Evolutionary conservation across 2,797 vertebrate genomes (phyloP), one percentile per base, ranked within the genome.

Genomic region (Mergus octosetaceus): DNA sequence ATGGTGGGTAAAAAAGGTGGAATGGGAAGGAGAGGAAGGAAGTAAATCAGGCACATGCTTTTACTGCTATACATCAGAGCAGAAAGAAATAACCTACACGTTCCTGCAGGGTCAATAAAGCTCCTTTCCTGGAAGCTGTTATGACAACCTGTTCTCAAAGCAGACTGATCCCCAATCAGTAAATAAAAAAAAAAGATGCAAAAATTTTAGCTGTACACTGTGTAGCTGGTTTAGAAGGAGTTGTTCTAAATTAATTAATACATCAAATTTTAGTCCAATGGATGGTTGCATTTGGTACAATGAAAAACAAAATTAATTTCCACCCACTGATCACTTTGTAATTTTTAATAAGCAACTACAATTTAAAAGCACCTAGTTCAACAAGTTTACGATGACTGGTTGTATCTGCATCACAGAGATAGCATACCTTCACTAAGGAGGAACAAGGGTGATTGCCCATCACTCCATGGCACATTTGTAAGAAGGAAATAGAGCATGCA

Each of bases 401-500:
- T 90, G 32, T 72, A 68, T 94, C 83, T 97, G 91, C 94, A 95
- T 81, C 91, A 58, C 77, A 89, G 53, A 93, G 95, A 92, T 85
- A 97, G 93, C 79, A 75, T 83, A 92, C 77, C 97, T 80, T 28
- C 95, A 51, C 61, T 82, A 90, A 66, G 49, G 92, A 76, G 30
- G 89, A 89, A 89, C 61, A 82, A 90, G 91, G 92, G 93, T 49
- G 91, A 94, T 83, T 77, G 94, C 91, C 92, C 97, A 95, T 95
- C 94, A 13, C 94, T 87, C 78, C 85, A 2, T 22, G 28, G 85
- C 91, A 94, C 91, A 77, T 96, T 95, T 97, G 81, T 93, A 85
- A 92, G 76, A 58, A 92, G 87, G 94, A 97, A 97, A 81, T 61
- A 97, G 97, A 97, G 96, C 96, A 90, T 96, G 88, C 62, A 96